Evolutionary conservation across 1,140 invertebrate species (phyloP).

Genomic region (Drosophila bipectinata): DNA sequence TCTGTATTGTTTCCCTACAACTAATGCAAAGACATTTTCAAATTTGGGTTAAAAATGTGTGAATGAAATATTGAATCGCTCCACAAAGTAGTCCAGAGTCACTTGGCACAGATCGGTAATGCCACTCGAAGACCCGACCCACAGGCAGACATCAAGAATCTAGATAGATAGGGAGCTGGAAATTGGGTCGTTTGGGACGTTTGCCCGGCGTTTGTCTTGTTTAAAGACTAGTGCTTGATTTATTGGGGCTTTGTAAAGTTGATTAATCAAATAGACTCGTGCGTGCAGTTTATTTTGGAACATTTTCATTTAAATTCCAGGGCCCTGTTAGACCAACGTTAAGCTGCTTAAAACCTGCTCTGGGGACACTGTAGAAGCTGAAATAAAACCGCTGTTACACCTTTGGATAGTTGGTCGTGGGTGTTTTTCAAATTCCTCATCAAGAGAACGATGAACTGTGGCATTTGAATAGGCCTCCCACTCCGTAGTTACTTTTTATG

Average conservation of each 20-base stretch:
- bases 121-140: slow-evolving; percentile 41
- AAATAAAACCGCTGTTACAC: no score
- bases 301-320: no score
- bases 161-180: slow-evolving; percentile 31
- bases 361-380: no score
- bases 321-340: neutral
- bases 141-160: slow-evolving; percentile 1
- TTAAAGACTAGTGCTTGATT: slow-evolving; percentile 57
- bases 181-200: slow-evolving; percentile 56
- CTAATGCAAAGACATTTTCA: slow-evolving; percentile 58
- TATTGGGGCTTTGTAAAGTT: slow-evolving; percentile 67
- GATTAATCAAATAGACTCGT: slow-evolving; percentile 67
- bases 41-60: slow-evolving; percentile 72
- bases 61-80: slow-evolving; percentile 60
- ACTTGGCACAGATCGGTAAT: slow-evolving; percentile 47
- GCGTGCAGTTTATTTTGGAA: slow-evolving; percentile 51
- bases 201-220: slow-evolving; percentile 57
- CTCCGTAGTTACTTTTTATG: slow-evolving; percentile 35
- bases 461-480: neutral
- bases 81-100: slow-evolving; percentile 12
- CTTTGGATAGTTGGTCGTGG: neutral
- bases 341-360: neutral
- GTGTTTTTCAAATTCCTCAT: neutral
- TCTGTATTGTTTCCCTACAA: slow-evolving; percentile 28
- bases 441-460: neutral